phyloP scores from a whole-genome alignment of 2,888 invertebrate genomes.

The Tricholauxania praeusta region DNA sequence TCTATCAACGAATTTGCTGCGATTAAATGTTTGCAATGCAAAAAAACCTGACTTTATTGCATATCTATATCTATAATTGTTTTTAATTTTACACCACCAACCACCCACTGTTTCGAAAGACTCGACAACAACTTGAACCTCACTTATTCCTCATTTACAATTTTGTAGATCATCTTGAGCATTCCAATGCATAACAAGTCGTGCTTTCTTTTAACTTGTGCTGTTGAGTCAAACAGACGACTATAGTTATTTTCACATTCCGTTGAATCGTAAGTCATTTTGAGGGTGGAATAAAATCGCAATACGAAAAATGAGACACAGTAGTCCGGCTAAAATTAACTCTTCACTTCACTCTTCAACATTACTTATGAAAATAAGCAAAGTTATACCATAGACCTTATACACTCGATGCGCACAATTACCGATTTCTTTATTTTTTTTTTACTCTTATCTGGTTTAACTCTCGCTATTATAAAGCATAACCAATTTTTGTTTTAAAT shows the following conservation, averaged over 20 bases:
- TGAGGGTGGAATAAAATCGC: slow-evolving; percentile 36
- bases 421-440: slow-evolving; percentile 11
- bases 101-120: slow-evolving; percentile 7
- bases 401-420: slow-evolving; percentile 15
- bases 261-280: slow-evolving; percentile 22
- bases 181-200: slow-evolving; percentile 11
- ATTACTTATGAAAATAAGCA: neutral
- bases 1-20: no score
- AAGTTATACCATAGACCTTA: neutral
- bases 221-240: slow-evolving; percentile 9
- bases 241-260: slow-evolving; percentile 9
- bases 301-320: neutral
- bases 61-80: no score
- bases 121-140: slow-evolving; percentile 1
- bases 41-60: slow-evolving; percentile 3
- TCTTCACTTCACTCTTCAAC: neutral
- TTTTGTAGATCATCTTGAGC: slow-evolving; percentile 11
- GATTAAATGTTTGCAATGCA: no score
- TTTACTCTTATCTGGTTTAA: no score
- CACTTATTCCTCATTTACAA: neutral
- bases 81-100: neutral
- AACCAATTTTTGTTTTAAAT: neutral
- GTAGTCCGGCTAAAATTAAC: neutral
- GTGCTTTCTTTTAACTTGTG: slow-evolving; percentile 10
- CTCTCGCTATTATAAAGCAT: neutral